Base-by-base conservation (phyloP, 2,797 vertebrate species). In the Tragopan temminckii region DNA sequence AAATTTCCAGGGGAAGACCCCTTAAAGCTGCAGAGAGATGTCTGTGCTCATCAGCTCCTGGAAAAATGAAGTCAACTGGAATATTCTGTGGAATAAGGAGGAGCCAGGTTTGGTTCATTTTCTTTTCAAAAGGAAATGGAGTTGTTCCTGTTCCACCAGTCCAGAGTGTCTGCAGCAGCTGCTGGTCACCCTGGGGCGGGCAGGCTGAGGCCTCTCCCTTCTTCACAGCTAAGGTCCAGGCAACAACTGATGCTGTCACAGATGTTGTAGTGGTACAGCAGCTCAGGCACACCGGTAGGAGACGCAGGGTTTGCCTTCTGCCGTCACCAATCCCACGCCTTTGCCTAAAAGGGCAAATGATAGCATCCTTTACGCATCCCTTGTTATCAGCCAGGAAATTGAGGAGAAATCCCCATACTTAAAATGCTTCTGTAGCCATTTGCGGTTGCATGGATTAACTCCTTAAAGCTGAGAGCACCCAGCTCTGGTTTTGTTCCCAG, bases 241-340 rank as follows among this genome's bases (percentile, higher is more conserved):
- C 31, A 18, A 1, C 0, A 23, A 2, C 5, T 2, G 46, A 4
- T 20, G 7, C 27, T 50, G n/a, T 19, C 3, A 40, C 61, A 23
- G 11, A 5, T 6, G 7, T 11, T 8, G 0, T 3, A 6, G 53
- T 0, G 0, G 38, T 18, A 6, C 18, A 6, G 36, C 35, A 14
- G 55, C 35, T 8, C 11, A 13, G n/a, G 27, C 31, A 1, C 0
- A 2, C 25, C 19, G 0, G 10, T 25, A 55, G 18, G 2, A 33
- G 29, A 4, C 4, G 3, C 12, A 8, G 27, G 24, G 8, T 61
- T 74, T 35, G 3, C 16, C 3, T 36, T 23, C 75, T 21, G 58
- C 40, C 1, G 21, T 66, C 21, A 15, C 31, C 58, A 59, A 17
- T 33, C 63, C 33, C 45, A 52, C 7, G 1, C 4, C 0, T 36